Percentiles rank a stretch among this genome's conserved stretches.
Evolutionary conservation across 2,797 vertebrate species (phyloP).

Genomic region (Phoebastria nigripes): DNA sequence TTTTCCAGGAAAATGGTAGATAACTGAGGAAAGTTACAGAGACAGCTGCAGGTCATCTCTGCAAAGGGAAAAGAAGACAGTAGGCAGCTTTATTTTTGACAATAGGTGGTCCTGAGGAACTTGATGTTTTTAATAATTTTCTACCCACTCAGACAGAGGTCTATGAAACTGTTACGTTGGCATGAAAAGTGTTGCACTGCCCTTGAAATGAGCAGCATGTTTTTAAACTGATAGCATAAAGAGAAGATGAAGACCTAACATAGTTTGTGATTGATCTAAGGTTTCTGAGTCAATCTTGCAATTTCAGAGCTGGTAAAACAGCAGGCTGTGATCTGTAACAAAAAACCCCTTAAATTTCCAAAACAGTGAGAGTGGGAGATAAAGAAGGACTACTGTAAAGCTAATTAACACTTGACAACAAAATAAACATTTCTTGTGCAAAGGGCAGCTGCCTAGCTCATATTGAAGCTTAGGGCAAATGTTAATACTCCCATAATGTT

Average conservation of each 20-base stretch:
- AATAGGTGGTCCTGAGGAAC: background rate
- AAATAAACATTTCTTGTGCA: background rate
- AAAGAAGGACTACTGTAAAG: background rate
- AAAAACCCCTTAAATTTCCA: background rate
- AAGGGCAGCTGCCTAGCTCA: background rate
- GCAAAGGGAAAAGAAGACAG: background rate
- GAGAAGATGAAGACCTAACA: background rate
- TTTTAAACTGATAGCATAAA: background rate
- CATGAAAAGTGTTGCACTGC: background rate
- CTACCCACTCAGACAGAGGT: background rate
- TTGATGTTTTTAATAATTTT: conserved; percentile 16
- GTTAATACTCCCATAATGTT: background rate
- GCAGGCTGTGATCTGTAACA: background rate
- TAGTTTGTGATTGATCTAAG: background rate
- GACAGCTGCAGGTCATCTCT: background rate
- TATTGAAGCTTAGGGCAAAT: background rate
- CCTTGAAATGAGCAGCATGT: background rate
- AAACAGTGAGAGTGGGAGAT: background rate
- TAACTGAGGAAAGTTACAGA: background rate
- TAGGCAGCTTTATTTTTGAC: background rate
- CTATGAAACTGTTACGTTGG: background rate
- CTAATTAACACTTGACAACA: background rate
- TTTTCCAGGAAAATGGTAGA: background rate
- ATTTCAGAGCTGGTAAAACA: background rate
- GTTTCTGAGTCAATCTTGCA: background rate